These are phyloP conservation scores for Hyles vespertilio DNA, from an alignment of 1,140 invertebrate species.

Conservation along the genomic window DNA sequence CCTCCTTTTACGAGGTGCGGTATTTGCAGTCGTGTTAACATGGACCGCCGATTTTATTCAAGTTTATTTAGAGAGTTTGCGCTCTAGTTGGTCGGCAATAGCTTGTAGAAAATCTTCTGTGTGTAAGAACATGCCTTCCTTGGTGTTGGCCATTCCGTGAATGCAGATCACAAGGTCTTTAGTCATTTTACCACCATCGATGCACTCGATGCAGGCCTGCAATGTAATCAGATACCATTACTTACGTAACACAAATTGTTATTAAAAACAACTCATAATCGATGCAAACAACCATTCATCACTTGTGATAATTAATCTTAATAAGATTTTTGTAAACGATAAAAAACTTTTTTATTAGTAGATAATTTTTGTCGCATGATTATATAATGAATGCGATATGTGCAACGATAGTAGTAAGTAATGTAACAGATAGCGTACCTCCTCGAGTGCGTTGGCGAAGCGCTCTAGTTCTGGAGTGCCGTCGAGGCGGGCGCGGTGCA, in stretches of 20 bases:
- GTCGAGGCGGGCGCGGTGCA: constrained; percentile 90
- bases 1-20: too few species aligned
- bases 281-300: neutral
- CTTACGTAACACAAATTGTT: neutral
- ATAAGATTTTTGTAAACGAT: neutral
- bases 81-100: constrained; percentile 85
- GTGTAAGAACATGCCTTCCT: constrained; percentile 87
- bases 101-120: constrained; percentile 92
- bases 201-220: constrained; percentile 88
- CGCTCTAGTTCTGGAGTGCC: constrained; percentile 82
- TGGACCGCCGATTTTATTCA: neutral
- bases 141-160: constrained; percentile 86
- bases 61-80: constrained; percentile 62
- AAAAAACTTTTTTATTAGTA: too few species aligned
- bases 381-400: too few species aligned
- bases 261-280: neutral
- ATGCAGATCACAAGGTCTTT: constrained; percentile 94
- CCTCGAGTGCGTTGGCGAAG: constrained; percentile 74
- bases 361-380: too few species aligned
- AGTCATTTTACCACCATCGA: constrained; percentile 93
- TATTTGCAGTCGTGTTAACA: too few species aligned
- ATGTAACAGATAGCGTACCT: constrained; percentile 34
- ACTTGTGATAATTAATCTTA: neutral
- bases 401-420: too few species aligned
- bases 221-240: constrained; percentile 17